Conservation (phyloP, 2,797 vertebrate species). For the Sparidentex hasta region DNA sequence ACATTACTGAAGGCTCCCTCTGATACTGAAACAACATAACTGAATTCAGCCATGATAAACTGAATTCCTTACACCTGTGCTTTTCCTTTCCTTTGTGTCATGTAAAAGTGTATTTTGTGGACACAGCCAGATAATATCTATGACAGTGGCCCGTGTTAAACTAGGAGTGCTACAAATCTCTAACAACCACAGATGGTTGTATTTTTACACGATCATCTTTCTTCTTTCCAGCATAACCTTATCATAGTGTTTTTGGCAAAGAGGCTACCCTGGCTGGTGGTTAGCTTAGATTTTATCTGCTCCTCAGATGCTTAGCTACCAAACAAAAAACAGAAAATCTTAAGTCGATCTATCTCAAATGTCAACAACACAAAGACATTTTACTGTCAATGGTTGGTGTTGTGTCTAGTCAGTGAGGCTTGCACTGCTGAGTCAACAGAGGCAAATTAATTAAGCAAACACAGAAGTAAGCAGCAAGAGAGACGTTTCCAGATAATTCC, state of each 20-base stretch:
- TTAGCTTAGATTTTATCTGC: background rate
- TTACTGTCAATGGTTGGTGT: conserved; percentile 8
- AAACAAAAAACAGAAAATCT: conserved; percentile 7
- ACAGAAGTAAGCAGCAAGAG: conserved; percentile 9
- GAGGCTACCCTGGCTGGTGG: background rate
- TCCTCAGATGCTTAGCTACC: conserved; percentile 28
- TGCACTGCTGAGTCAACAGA: conserved; percentile 43
- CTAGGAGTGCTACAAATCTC: background rate
- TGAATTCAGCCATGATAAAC: background rate
- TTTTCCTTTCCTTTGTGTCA: background rate
- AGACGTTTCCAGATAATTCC: conserved; percentile 8
- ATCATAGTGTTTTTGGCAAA: conserved; percentile 2
- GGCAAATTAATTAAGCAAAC: conserved; percentile 26
- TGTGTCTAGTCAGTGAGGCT: conserved; percentile 21
- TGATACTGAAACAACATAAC: background rate
- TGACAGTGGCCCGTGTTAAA: background rate
- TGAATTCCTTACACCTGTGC: background rate
- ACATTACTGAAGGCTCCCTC: background rate
- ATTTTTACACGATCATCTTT: conserved; percentile 9
- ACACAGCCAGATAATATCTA: background rate
- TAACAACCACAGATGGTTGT: background rate
- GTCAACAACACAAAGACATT: conserved; percentile 15
- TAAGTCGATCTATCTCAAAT: background rate
- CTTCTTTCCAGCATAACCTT: background rate
- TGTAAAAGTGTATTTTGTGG: background rate